A percentile compares a stretch with the other conserved stretches of the same genome.
phyloP scores from a whole-genome alignment of 1,140 invertebrate species.

The Drosophila prosaltans region DNA sequence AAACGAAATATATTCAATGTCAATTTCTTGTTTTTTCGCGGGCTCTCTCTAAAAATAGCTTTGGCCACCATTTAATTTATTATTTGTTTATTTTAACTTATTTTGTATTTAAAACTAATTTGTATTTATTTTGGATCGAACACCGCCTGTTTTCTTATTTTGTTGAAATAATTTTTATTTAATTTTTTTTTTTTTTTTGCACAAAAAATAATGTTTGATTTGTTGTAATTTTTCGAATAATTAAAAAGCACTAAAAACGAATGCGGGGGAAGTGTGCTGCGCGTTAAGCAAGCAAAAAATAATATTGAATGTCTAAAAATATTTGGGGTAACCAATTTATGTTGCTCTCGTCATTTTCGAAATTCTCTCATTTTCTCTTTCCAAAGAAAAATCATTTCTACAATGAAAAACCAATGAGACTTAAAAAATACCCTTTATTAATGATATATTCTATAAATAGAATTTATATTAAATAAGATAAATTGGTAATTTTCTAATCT shows the following conservation, averaged over 20 bases:
- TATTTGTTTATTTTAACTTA: slow-evolving; percentile 60
- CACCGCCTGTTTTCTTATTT: slow-evolving; percentile 15
- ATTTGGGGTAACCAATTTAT: slow-evolving; percentile 43
- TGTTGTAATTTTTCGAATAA: slow-evolving; percentile 57
- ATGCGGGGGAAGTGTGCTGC: slow-evolving; percentile 15
- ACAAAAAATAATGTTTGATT: slow-evolving; percentile 20
- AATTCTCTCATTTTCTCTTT: slow-evolving; percentile 21
- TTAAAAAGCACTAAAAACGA: slow-evolving; percentile 46
- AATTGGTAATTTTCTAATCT: too few relatives aligned
- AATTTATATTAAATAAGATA: too few relatives aligned
- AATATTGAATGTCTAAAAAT: slow-evolving; percentile 41
- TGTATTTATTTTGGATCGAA: neutral
- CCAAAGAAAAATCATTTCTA: neutral
- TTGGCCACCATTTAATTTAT: slow-evolving; percentile 61
- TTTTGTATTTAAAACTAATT: slow-evolving; percentile 30
- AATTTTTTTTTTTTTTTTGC: neutral
- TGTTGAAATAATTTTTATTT: slow-evolving; percentile 44
- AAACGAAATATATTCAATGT: slow-evolving; percentile 65
- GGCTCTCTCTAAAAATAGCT: slow-evolving; percentile 63
- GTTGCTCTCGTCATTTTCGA: slow-evolving; percentile 21
- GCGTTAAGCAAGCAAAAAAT: slow-evolving; percentile 25
- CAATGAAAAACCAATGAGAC: neutral
- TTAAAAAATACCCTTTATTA: slow-evolving; percentile 35
- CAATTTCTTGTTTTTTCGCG: slow-evolving; percentile 54
- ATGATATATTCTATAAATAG: too few relatives aligned